A percentile compares a stretch with the other conserved stretches of the same genome.
Evolutionary conservation across 2,888 invertebrate genomes (phyloP).

Genomic region (Rotaria socialis): DNA sequence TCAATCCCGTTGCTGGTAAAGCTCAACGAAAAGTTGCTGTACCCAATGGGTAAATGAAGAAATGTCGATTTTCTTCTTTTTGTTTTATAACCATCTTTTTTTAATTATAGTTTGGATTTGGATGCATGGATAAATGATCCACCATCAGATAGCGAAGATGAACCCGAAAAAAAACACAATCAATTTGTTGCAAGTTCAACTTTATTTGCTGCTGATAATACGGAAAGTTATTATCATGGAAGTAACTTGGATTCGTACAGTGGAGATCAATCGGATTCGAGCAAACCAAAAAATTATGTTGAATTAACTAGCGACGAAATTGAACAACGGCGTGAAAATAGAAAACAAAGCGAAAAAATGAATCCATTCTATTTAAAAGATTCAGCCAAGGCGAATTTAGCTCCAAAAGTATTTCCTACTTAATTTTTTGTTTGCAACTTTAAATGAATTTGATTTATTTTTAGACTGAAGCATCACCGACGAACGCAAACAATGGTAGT

Average conservation of each 20-base stretch:
- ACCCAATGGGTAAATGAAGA: conserved; percentile 67
- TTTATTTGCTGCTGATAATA: not conserved
- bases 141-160: conserved; percentile 61
- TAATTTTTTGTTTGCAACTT: not conserved
- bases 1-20: conserved; percentile 96
- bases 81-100: no score
- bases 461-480: not conserved
- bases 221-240: not conserved
- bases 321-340: not conserved
- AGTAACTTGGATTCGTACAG: not conserved
- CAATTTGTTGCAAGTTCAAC: not conserved
- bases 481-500: not conserved
- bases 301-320: not conserved
- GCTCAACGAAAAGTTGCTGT: conserved; percentile 95
- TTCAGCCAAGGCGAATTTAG: no score
- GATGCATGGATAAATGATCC: conserved; percentile 88
- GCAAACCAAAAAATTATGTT: not conserved
- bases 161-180: not conserved
- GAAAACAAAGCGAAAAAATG: conserved; percentile 25
- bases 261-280: not conserved
- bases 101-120: conserved; percentile 67
- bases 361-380: conserved; percentile 24
- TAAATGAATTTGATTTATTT: not conserved
- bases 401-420: not conserved
- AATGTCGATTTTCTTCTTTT: not conserved